These are phyloP conservation scores for Sycophila sp. DNA, from an alignment of 1,140 invertebrate species.

Conservation along the genomic window DNA sequence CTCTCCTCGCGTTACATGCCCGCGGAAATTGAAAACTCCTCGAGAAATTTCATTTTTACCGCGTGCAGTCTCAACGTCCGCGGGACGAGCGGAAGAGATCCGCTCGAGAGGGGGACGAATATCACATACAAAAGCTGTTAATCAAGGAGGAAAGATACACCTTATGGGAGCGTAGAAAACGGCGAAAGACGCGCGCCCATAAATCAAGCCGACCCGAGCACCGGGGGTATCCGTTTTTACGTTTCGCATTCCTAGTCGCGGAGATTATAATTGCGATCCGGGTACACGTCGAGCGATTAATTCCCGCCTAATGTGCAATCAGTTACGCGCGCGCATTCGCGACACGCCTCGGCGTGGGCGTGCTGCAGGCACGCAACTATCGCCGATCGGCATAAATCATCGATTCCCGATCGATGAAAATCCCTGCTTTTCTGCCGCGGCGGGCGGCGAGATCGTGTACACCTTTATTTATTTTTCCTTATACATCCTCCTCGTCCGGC, in stretches of 20 bases:
- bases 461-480: too few relatives aligned
- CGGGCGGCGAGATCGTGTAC: too few relatives aligned
- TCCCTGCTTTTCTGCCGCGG: not conserved
- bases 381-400: conserved; percentile 13
- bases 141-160: conserved; percentile 9
- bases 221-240: conserved; percentile 14
- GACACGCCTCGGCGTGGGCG: conserved; percentile 22
- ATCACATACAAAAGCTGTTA: conserved; percentile 15
- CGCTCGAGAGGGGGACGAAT: not conserved
- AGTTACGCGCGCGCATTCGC: conserved; percentile 16
- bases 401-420: conserved; percentile 24
- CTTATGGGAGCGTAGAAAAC: not conserved
- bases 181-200: conserved; percentile 6
- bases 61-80: too few relatives aligned
- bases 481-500: too few relatives aligned
- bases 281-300: conserved; percentile 18
- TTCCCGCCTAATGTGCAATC: conserved; percentile 35
- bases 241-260: conserved; percentile 9
- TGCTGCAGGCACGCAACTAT: not conserved
- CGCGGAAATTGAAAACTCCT: conserved; percentile 5
- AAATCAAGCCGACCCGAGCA: conserved; percentile 11
- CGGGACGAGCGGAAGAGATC: too few relatives aligned
- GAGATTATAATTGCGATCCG: conserved; percentile 31
- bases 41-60: too few relatives aligned
- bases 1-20: too few relatives aligned